Base-by-base conservation (phyloP, 1,140 invertebrate genomes). In the Trichomalopsis sarcophagae region DNA sequence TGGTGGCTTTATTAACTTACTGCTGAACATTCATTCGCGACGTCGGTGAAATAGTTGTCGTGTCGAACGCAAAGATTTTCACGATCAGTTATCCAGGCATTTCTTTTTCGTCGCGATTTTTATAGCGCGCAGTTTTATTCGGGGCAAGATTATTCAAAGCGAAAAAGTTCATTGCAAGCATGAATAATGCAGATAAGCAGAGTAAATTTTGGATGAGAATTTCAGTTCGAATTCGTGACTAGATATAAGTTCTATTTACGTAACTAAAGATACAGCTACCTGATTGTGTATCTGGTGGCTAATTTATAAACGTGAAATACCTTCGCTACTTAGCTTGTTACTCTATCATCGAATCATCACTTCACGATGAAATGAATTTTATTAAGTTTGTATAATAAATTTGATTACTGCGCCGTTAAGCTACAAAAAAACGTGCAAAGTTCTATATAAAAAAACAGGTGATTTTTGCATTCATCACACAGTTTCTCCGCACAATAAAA, bases 281-380 rank as follows among this genome's bases (percentile, higher is more conserved):
- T 62, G 76, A 79, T 62, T 79, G 17, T 73, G 69, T 50, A 40
- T 84, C 1, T 74, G 62, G 82, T 84, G 21, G 82, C 27, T 47
- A 55, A 79, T 71, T 79, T 21, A 79, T 68, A 79, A 79, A 79
- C 62, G 73, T 62, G 47, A 78, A 40, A 71, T 36, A 79, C n/a
- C 23, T 40, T 23, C 10, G 27, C n/a, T 73, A 21, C 44, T n/a
- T 40, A 73, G 71, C 27, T 74, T 40, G 27, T 79, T 78, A 33
- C 47, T 84, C 44, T 79, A 79, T 73, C 77, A 55, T 69, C 66
- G n/a, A 79, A 84, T 79, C 75, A 76, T 84, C 82, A 73, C 77
- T 79, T 66, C 21, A n/a, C 7, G 14, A 62, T 7, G 55, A 62
- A 62, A 62, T 62, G 55, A 62, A 62, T 62, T 62, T 62, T 62